Base-by-base conservation (phyloP, 1,140 invertebrate genomes). In the Brevipalpus yothersi region DNA sequence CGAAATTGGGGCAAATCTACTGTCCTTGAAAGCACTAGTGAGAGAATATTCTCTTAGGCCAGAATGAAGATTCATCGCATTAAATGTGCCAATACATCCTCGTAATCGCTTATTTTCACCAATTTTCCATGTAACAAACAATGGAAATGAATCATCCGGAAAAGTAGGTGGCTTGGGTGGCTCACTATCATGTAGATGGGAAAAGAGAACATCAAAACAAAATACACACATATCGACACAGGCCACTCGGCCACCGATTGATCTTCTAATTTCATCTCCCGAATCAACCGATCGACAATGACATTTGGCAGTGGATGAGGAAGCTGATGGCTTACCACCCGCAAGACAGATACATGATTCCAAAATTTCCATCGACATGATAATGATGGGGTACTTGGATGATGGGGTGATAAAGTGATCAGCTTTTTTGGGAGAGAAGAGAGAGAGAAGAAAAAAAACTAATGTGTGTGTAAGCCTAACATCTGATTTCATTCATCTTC, bases 111-210 rank as follows among this genome's bases (percentile, higher is more conserved):
- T 80, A 68, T 95, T 92, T 69, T 86, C 84, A 17, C 93, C 92
- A 69, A 89, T 89, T 71, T 88, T 88, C 93, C 93, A 98, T 60
- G 93, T 96, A 40, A 98, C 93, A 79, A 98, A 98, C 67, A 98
- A 76, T 56, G 92, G 93, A 74, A 83, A 94, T 67, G 86, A 79
- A 69, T 94, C 89, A 71, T 93, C 93, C 69, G 84, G 84, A 71
- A 95, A 94, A 70, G 82, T 81, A 55, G 86, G 86, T 63, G 80
- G 76, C 72, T 84, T 85, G 62, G 89, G 90, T 62, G 85, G 82
- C 65, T 92, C 86, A 68, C 88, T 78, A 69, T 84, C 88, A 73
- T 94, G 82, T 66, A 95, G 77, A 75, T 94, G 86, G 72, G 81
- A 82, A 73, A 92, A 89, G 58, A 96, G 79, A 61, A 94, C 89